These are phyloP conservation scores for Stichopus horrens DNA, from an alignment of 53 echinoderm and acorn worm species.

Conservation along the genomic window DNA sequence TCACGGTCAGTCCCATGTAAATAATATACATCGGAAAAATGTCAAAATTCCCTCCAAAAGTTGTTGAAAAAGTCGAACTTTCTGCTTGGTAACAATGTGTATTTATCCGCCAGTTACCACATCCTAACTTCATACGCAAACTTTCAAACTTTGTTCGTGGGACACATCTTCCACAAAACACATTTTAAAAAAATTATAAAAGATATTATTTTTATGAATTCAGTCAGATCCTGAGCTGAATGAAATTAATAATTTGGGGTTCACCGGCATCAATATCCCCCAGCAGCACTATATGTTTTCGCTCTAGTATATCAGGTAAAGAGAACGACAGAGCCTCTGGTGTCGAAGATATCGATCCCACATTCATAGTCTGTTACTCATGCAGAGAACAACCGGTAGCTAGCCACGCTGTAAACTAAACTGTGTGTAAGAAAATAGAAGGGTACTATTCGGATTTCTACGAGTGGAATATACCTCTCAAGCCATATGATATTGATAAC, in stretches of 20 bases:
- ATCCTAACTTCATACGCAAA: too few species aligned
- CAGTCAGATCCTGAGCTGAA: too few species aligned
- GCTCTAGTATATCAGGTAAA: not conserved
- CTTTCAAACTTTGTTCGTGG: too few species aligned
- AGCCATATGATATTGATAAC: constrained; percentile 7
- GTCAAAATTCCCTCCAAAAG: constrained; percentile 12
- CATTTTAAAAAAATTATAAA: too few species aligned
- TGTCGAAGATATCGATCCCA: not conserved
- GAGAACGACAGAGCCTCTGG: not conserved
- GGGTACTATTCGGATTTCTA: constrained; percentile 8
- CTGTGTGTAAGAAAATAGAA: not conserved
- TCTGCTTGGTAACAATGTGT: not conserved
- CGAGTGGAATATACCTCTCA: not conserved
- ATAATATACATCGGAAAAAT: too few species aligned
- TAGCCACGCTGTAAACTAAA: constrained; percentile 1
- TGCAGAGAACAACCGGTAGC: not conserved
- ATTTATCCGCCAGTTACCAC: not conserved
- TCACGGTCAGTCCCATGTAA: too few species aligned
- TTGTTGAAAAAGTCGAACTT: not conserved
- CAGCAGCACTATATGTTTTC: not conserved
- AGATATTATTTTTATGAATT: too few species aligned
- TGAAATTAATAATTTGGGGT: too few species aligned
- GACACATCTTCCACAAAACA: too few species aligned
- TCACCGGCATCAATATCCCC: too few species aligned
- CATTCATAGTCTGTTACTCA: constrained; percentile 4